Base-by-base conservation (phyloP, 2,797 vertebrate species). In the Artibeus lituratus region DNA sequence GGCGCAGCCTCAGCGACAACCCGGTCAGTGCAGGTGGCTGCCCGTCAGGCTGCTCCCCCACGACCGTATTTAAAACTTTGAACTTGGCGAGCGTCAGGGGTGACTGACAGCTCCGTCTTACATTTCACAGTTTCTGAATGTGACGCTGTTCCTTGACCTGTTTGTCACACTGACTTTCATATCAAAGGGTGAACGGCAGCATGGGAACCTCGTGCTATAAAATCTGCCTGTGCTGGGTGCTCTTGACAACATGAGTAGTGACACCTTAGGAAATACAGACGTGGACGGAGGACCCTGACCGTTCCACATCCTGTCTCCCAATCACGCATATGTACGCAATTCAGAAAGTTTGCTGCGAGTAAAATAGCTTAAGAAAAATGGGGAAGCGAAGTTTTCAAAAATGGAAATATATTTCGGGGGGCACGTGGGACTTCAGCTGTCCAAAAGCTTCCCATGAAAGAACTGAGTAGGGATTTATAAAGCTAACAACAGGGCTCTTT, bases 61-160 rank as follows among this genome's bases (percentile, higher is more conserved):
- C 44, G 49, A 85, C 47, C 85, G 12, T 80, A 74, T 86, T 97
- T 94, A 77, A 47, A 42, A 51, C n/a, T 78, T 97, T 39, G 80
- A 95, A 82, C 80, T 93, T 82, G 72, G 69, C 88, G 95, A 80
- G 91, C 83, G 47, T 94, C 94, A 73, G 88, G 88, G 26, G 49
- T 97, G 95, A 96, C 49, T 97, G 97, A 95, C 72, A 85, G 80
- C 39, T 94, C 62, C 32, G 35, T 39, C 32, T 90, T 84, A 16
- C 77, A 77, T 90, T 95, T 94, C 47, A 22, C 95, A 42, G 29
- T 94, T 97, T 89, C 78, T 93, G 83, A 87, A 83, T 94, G 65
- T 90, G 82, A 82, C 35, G 87, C 21, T 15, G 35, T 96, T 97
- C 72, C 96, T 86, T 94, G 95, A 95, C 73, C 55, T 88, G 94